Evolutionary conservation across 2,797 vertebrate genomes (phyloP).

Genomic region (Numenius phaeopus): DNA sequence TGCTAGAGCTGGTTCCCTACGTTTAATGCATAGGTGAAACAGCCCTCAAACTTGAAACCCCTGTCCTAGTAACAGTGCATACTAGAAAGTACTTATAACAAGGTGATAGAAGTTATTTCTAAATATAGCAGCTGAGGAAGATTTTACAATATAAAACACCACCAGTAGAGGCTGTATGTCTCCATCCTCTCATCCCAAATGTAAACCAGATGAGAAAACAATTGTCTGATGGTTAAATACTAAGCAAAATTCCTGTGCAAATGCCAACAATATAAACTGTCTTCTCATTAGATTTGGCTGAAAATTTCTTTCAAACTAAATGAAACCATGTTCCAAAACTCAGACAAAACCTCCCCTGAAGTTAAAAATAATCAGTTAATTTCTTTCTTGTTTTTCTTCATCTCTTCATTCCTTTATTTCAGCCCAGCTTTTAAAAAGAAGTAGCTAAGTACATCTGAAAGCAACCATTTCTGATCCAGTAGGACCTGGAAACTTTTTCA

Average conservation of each 20-base stretch:
- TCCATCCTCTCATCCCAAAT: neutral
- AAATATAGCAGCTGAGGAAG: neutral
- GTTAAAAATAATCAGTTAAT: neutral
- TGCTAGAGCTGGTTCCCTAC: neutral
- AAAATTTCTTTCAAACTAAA: constrained; percentile 7
- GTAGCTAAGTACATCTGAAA: neutral
- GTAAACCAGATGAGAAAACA: neutral
- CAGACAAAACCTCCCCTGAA: neutral
- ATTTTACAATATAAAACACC: neutral
- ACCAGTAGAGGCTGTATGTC: neutral
- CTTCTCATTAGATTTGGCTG: neutral
- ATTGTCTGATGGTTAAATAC: neutral
- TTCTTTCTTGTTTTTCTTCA: neutral
- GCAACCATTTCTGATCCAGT: neutral
- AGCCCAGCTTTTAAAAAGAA: neutral
- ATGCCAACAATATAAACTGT: neutral
- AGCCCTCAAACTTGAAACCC: neutral
- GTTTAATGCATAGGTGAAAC: neutral
- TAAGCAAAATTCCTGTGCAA: neutral
- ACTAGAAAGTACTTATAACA: neutral
- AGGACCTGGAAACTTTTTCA: neutral
- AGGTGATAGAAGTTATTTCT: neutral
- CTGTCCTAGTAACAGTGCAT: neutral
- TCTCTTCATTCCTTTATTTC: neutral
- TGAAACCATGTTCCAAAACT: neutral